Base-by-base conservation (phyloP, 2,797 vertebrate species). In the Cyclura pinguis region DNA sequence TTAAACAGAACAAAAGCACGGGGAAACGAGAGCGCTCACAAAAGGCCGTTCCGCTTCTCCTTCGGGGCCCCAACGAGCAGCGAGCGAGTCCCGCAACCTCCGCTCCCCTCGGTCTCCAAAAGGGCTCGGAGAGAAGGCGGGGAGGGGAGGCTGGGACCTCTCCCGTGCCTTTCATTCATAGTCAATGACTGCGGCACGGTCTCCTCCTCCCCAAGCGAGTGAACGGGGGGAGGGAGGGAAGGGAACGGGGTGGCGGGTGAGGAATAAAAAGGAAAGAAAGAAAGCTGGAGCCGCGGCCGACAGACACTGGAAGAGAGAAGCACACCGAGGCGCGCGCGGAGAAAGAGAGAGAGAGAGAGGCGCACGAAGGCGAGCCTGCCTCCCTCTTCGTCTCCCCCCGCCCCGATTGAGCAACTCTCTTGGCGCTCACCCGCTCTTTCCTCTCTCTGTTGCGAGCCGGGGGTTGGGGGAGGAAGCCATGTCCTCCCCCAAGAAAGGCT, bases 401-500 rank as follows among this genome's bases (percentile, higher is more conserved):
- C 42, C 42, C 69, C 59, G 82, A 84, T 59, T n/a, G 90, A 67
- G 89, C 77, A 38, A n/a, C 57, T 10, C 50, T 80, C 50, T 55
- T 80, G 42, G 4, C 42, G 42, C 4, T 4, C 42, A 47, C 42
- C 42, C 42, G 42, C 42, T 47, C 42, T 47, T 89, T n/a, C 12
- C 9, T 22, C 64, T 91, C 84, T 92, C 91, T 92, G 91, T 94
- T 55, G 89, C 85, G 0, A 20, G 32, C 42, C 42, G 67, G 24
- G 12, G 57, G 57, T 57, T 3, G 57, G 14, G 57, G 57, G 16
- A 59, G 57, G 4, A 4, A 18, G 91, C 93, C 89, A 99, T 99
- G 98, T 97, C 98, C 92, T 94, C 97, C 62, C 97, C 98, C 80
- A 97, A 96, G 93, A 97, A 97, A 84, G 98, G 98, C 69, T 99